A percentile compares a stretch with the other conserved stretches of the same genome.
Conservation (phyloP, 2,113 vertebrate genomes). For the Panthera leo region DNA sequence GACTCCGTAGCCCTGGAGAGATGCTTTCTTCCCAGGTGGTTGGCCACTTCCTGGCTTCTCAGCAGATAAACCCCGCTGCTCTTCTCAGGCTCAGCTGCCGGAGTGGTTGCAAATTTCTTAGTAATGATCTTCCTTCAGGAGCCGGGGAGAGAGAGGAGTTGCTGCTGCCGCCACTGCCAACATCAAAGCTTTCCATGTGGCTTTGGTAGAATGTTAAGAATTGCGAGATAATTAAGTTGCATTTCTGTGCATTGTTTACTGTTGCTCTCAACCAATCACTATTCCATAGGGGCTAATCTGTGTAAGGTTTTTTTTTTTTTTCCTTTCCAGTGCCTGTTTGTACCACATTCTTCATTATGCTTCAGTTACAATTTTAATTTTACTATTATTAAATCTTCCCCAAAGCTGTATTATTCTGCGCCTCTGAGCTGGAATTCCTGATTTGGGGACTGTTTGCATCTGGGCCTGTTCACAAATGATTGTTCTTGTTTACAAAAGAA, state of each 20-base stretch:
- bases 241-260: constrained; percentile 85
- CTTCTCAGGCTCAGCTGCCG: background rate
- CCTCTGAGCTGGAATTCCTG: constrained; percentile 84
- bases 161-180: background rate
- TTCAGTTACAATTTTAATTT: constrained; percentile 83
- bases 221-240: constrained; percentile 83
- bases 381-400: constrained; percentile 86
- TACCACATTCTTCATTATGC: constrained; percentile 82
- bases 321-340: constrained; percentile 75
- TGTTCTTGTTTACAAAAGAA: constrained; percentile 69
- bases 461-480: constrained; percentile 79
- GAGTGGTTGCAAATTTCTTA: constrained; percentile 30
- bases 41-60: background rate
- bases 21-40: background rate
- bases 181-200: constrained; percentile 62
- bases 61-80: background rate
- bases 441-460: constrained; percentile 68
- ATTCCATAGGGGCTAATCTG: constrained; percentile 81
- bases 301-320: background rate
- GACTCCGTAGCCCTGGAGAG: background rate
- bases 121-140: constrained; percentile 54
- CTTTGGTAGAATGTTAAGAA: constrained; percentile 34
- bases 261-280: constrained; percentile 80
- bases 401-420: constrained; percentile 80
- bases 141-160: background rate